Percentiles rank a stretch among this genome's conserved stretches.
Conservation (phyloP, 2,113 vertebrate genomes). For the Dunckerocampus dactyliophorus region DNA sequence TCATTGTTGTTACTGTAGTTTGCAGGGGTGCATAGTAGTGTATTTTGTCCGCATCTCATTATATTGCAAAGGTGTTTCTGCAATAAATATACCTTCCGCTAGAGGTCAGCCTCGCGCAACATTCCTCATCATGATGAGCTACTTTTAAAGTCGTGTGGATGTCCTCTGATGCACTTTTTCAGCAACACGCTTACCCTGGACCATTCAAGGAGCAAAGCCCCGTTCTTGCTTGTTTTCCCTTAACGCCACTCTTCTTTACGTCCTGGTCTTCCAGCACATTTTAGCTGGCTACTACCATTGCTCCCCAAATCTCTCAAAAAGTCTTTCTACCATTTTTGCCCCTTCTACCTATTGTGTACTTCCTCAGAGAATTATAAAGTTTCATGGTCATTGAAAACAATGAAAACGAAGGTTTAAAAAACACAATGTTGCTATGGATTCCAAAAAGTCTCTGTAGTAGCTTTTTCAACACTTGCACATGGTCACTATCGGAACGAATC, state of each 20-base stretch:
- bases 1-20: too few species aligned
- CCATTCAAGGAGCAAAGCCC: not conserved
- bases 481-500: too few species aligned
- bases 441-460: not conserved
- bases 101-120: conserved; percentile 44
- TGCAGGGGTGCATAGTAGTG: too few species aligned
- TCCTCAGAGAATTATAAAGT: too few species aligned
- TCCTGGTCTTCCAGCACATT: conserved; percentile 9
- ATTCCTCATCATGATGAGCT: not conserved
- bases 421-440: not conserved
- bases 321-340: too few species aligned
- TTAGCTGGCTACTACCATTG: conserved; percentile 18
- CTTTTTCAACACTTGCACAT: not conserved
- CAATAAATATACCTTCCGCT: conserved; percentile 23
- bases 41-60: too few species aligned
- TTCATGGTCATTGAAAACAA: too few species aligned
- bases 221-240: conserved; percentile 6
- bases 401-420: not conserved
- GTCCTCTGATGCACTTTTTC: conserved; percentile 4
- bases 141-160: not conserved
- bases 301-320: conserved; percentile 15
- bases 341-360: too few species aligned
- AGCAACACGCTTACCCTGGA: conserved; percentile 16
- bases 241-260: conserved; percentile 19
- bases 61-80: conserved; percentile 11